A percentile compares a stretch with the other conserved stretches of the same genome.
phyloP scores from a whole-genome alignment of 2,113 vertebrate species.

The Syrrhaptes paradoxus region DNA sequence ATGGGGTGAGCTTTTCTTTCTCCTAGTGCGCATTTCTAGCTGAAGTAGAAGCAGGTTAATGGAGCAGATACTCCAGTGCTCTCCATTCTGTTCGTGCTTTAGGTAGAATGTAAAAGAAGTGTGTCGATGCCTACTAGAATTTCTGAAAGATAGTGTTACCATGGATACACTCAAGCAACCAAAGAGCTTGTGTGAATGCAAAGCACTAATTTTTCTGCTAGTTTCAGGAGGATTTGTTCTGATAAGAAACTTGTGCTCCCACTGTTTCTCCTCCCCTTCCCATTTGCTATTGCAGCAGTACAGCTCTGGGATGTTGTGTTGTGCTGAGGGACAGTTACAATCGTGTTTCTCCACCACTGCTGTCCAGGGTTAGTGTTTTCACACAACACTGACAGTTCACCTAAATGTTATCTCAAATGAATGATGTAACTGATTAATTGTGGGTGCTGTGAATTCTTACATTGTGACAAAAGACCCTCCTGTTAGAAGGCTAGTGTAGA shows the following conservation, averaged over 20 bases:
- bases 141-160: slow-evolving; percentile 74
- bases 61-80: not conserved
- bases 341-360: not conserved
- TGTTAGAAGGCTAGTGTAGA: not conserved
- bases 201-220: slow-evolving; percentile 29
- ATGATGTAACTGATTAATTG: not conserved
- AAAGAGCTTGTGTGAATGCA: slow-evolving; percentile 26
- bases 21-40: not conserved
- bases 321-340: not conserved
- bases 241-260: slow-evolving; percentile 40
- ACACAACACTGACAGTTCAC: not conserved
- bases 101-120: slow-evolving; percentile 20
- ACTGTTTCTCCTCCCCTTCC: not conserved
- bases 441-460: accelerated
- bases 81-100: slow-evolving; percentile 17
- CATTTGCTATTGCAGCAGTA: not conserved
- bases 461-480: not conserved
- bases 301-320: not conserved
- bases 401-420: not conserved
- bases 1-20: not conserved
- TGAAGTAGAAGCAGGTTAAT: not conserved
- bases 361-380: not conserved
- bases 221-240: slow-evolving; percentile 56
- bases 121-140: slow-evolving; percentile 48
- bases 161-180: slow-evolving; percentile 76